Percentiles rank a stretch among this genome's conserved stretches.
These are phyloP conservation scores for Orussus abietinus DNA, from an alignment of 1,140 invertebrate species.

Conservation along the genomic window DNA sequence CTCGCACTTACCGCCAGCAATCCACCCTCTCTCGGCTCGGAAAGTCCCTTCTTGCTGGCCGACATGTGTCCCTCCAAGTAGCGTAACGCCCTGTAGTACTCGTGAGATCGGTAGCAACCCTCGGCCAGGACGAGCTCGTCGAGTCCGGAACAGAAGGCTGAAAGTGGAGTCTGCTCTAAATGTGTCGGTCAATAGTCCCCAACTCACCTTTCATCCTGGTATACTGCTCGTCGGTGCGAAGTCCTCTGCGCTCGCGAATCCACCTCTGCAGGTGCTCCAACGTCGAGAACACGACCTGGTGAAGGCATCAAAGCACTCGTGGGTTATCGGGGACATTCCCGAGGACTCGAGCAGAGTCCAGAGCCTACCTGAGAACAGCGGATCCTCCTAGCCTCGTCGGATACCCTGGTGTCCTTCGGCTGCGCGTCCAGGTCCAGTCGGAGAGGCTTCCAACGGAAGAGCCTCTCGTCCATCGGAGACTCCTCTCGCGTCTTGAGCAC, in stretches of 20 bases:
- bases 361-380: constrained; percentile 45
- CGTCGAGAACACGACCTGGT: constrained; percentile 61
- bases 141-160: constrained; percentile 58
- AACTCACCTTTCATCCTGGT: constrained; percentile 39
- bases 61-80: constrained; percentile 71
- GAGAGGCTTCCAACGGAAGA: constrained; percentile 35
- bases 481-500: constrained; percentile 37
- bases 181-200: too few relatives aligned
- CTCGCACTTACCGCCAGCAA: constrained; percentile 42
- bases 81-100: constrained; percentile 68
- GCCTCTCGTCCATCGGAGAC: constrained; percentile 33
- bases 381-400: constrained; percentile 45
- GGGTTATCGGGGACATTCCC: too few relatives aligned
- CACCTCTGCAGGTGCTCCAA: constrained; percentile 72
- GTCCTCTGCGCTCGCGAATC: constrained; percentile 65
- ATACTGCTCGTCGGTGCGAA: too few relatives aligned
- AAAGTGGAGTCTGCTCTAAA: too few relatives aligned
- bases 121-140: constrained; percentile 65
- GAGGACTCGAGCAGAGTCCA: too few relatives aligned
- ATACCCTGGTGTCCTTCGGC: constrained; percentile 32
- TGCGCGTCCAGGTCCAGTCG: constrained; percentile 24
- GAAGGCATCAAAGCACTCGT: too few relatives aligned
- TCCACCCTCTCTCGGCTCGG: constrained; percentile 56
- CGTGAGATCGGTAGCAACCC: constrained; percentile 68
- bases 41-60: constrained; percentile 55